These are phyloP conservation scores for Syngnathoides biaculeatus DNA, from an alignment of 2,113 vertebrate genomes.

Conservation along the genomic window DNA sequence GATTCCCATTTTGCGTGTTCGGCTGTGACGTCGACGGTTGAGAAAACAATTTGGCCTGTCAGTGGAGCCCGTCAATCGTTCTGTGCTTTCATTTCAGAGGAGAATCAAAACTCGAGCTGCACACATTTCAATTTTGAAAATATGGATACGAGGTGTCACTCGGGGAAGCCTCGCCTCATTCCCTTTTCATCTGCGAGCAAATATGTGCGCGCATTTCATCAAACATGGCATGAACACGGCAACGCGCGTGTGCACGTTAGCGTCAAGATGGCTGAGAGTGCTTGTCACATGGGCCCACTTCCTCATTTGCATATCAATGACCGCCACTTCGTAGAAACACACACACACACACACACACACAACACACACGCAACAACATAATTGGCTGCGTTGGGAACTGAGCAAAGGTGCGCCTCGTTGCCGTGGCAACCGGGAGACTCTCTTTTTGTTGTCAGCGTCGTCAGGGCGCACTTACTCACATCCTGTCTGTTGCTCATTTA, in stretches of 20 bases:
- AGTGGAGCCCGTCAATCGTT: too few species aligned
- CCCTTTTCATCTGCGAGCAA: neutral
- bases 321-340: conserved; percentile 42
- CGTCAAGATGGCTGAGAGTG: conserved; percentile 40
- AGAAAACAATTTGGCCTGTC: too few species aligned
- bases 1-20: too few species aligned
- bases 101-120: too few species aligned
- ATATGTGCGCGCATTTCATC: neutral
- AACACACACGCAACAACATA: conserved; percentile 42
- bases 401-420: conserved; percentile 65
- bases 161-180: neutral
- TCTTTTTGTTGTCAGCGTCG: conserved; percentile 63
- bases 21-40: too few species aligned
- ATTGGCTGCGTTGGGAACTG: conserved; percentile 61
- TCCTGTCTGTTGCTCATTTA: conserved; percentile 67
- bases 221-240: neutral
- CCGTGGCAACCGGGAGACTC: conserved; percentile 61
- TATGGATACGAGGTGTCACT: neutral
- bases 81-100: too few species aligned
- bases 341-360: conserved; percentile 18
- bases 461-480: conserved; percentile 67
- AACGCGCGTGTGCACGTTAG: conserved; percentile 6
- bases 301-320: conserved; percentile 60
- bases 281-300: conserved; percentile 33
- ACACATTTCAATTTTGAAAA: too few species aligned